Evolutionary conservation across 2,888 invertebrate genomes (phyloP).

Genomic region (Hypercompe scribonia): DNA sequence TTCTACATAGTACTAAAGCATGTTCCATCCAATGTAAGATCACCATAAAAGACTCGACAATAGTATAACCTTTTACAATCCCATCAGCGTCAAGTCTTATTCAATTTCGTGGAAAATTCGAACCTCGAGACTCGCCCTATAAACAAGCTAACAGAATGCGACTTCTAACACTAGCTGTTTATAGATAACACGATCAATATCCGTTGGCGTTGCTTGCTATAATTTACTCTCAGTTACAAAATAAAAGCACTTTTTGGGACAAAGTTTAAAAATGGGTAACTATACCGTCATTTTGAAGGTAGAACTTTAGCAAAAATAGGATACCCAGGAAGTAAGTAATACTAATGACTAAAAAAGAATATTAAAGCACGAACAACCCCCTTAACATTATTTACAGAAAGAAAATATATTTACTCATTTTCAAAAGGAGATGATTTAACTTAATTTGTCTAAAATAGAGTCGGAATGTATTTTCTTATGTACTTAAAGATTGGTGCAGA

Average conservation of each 20-base stretch:
- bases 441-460: background rate
- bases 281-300: too few species aligned
- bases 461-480: background rate
- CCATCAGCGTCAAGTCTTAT: constrained; percentile 27
- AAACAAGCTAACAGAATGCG: constrained; percentile 43
- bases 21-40: constrained; percentile 13
- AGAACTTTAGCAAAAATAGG: too few species aligned
- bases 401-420: too few species aligned
- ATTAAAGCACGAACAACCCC: too few species aligned
- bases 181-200: constrained; percentile 19
- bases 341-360: too few species aligned
- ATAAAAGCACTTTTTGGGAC: too few species aligned
- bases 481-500: too few species aligned
- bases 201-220: background rate
- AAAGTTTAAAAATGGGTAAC: too few species aligned
- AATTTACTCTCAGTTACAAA: background rate
- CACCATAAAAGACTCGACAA: constrained; percentile 20
- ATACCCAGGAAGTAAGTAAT: too few species aligned
- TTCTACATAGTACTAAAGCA: constrained; percentile 8
- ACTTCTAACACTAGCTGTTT: constrained; percentile 45
- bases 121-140: constrained; percentile 28
- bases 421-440: too few species aligned
- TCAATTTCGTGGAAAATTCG: constrained; percentile 39
- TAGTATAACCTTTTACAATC: constrained; percentile 23
- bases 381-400: too few species aligned